These are phyloP conservation scores for Hymenopus coronatus DNA, from an alignment of 2,888 invertebrate species.

Conservation along the genomic window DNA sequence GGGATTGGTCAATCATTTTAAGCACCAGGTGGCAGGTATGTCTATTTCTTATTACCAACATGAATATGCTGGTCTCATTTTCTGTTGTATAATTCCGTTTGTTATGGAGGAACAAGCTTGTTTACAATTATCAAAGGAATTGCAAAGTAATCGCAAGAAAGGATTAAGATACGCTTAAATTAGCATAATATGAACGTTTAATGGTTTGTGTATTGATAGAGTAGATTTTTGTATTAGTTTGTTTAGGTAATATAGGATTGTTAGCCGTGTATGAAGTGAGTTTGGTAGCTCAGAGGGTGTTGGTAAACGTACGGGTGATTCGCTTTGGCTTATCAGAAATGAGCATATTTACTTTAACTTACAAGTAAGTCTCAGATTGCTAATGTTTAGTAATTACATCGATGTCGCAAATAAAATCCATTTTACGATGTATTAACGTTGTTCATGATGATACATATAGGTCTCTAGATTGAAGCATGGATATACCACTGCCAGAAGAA, in stretches of 20 bases:
- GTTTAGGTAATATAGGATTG: not conserved
- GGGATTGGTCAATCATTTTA: not conserved
- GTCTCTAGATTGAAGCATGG: not conserved
- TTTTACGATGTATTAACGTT: not conserved
- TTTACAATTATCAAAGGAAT: not conserved
- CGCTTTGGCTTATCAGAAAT: not conserved
- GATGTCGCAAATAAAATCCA: not conserved
- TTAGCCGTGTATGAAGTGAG: not conserved
- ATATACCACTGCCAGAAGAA: not conserved
- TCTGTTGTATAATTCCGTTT: not conserved
- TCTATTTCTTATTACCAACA: not conserved
- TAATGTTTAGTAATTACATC: not conserved
- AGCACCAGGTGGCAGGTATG: not conserved
- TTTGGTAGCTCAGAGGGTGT: not conserved
- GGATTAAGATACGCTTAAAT: not conserved
- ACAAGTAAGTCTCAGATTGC: not conserved
- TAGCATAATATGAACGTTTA: not conserved
- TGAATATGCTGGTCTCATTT: not conserved
- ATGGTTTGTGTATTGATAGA: not conserved
- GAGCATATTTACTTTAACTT: not conserved
- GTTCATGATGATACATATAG: not conserved
- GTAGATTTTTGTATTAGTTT: not conserved
- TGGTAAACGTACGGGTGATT: not conserved
- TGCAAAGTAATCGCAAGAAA: not conserved
- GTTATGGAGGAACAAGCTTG: not conserved